A percentile compares a stretch with the other conserved stretches of the same genome.
Conservation (phyloP, 1,140 invertebrate species). For the Polypedilum vanderplanki region DNA sequence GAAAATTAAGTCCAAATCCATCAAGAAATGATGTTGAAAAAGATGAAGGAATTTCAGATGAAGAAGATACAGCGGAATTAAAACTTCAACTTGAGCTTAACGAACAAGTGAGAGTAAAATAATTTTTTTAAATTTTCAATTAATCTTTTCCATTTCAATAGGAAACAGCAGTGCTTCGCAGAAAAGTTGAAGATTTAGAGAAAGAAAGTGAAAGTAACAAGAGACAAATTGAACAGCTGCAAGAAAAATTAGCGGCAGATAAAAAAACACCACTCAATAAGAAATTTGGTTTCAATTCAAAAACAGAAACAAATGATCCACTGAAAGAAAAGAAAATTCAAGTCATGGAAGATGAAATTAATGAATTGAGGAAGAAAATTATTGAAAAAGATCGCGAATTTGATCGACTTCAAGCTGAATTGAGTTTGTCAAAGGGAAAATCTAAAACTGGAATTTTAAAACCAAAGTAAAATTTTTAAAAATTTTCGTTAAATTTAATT, state of each 20-base stretch:
- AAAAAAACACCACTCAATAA: constrained; percentile 38
- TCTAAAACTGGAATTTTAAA: constrained; percentile 51
- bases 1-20: constrained; percentile 58
- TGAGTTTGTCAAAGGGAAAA: constrained; percentile 56
- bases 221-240: constrained; percentile 67
- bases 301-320: constrained; percentile 42
- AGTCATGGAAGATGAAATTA: constrained; percentile 62
- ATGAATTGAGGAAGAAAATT: constrained; percentile 63
- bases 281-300: constrained; percentile 35
- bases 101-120: constrained; percentile 55
- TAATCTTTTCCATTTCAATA: constrained; percentile 38
- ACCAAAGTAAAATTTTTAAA: constrained; percentile 50
- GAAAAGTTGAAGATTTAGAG: constrained; percentile 79
- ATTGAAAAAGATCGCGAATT: constrained; percentile 77
- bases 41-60: constrained; percentile 65
- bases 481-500: not conserved
- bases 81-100: constrained; percentile 77
- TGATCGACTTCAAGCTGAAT: constrained; percentile 64
- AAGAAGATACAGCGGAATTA: constrained; percentile 68
- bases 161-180: constrained; percentile 70
- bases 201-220: constrained; percentile 67
- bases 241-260: constrained; percentile 54
- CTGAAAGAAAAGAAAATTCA: constrained; percentile 63
- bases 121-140: not conserved
- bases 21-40: constrained; percentile 57